Percentiles rank a stretch among this genome's conserved stretches.
Evolutionary conservation across 2,888 invertebrate species (phyloP).

Genomic region (Papilio demoleus): DNA sequence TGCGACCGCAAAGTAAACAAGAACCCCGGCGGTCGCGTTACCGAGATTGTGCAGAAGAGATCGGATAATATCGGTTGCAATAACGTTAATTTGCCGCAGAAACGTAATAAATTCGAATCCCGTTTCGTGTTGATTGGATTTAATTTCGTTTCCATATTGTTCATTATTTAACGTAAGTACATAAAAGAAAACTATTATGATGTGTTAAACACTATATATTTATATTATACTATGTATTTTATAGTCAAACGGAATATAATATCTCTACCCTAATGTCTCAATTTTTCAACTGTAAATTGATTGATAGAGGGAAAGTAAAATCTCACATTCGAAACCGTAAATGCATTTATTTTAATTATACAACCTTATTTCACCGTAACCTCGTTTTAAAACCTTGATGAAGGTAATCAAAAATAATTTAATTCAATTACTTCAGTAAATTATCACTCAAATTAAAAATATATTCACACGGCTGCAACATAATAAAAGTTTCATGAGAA

Average conservation of each 20-base stretch:
- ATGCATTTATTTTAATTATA: too few relatives aligned
- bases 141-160: not conserved
- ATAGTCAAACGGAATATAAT: too few relatives aligned
- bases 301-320: not conserved
- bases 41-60: conserved; percentile 59
- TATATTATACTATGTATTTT: too few relatives aligned
- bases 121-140: conserved; percentile 14
- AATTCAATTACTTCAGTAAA: not conserved
- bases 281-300: too few relatives aligned
- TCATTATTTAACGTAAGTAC: not conserved
- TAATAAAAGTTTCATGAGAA: not conserved
- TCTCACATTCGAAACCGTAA: too few relatives aligned
- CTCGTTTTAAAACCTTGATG: too few relatives aligned
- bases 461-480: conserved; percentile 2
- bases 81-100: conserved; percentile 60
- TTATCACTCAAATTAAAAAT: not conserved
- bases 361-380: too few relatives aligned
- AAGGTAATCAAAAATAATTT: too few relatives aligned
- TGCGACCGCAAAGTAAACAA: conserved; percentile 74
- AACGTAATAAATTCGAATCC: conserved; percentile 40
- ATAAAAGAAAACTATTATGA: not conserved
- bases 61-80: conserved; percentile 56
- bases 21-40: conserved; percentile 71
- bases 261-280: too few relatives aligned
- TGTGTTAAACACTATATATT: too few relatives aligned